Conservation (phyloP, 2,888 invertebrate genomes). For the Erannis defoliaria region DNA sequence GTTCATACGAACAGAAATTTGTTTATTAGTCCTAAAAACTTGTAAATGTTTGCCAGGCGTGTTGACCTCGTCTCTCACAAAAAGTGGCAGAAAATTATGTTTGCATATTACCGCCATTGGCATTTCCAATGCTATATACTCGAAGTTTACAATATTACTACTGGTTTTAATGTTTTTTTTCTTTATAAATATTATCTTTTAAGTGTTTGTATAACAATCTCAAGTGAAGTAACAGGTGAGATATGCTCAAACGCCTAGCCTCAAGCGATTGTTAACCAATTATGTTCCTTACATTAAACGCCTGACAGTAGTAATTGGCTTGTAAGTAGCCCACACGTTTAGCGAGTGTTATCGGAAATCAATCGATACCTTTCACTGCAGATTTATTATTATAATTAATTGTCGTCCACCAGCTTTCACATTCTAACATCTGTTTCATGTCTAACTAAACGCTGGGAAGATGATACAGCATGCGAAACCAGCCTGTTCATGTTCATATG, state of each 20-base stretch:
- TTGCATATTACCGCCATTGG: no score
- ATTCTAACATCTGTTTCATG: constrained; percentile 27
- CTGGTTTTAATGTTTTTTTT: no score
- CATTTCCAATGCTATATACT: no score
- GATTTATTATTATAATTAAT: constrained; percentile 48
- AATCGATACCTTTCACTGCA: constrained; percentile 46
- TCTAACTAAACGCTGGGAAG: background rate
- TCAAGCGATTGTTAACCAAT: background rate
- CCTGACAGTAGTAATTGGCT: constrained; percentile 1
- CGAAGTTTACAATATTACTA: no score
- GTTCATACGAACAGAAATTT: no score
- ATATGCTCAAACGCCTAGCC: background rate
- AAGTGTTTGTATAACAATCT: background rate
- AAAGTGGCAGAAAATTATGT: no score
- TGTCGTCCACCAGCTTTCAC: constrained; percentile 40
- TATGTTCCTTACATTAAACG: background rate
- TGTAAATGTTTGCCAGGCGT: no score
- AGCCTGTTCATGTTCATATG: no score
- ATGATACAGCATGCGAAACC: no score
- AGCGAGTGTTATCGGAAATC: constrained; percentile 42
- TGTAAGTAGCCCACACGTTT: background rate
- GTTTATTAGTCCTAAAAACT: no score
- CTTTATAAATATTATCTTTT: no score
- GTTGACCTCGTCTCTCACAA: no score
- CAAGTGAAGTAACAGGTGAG: background rate